Conservation (phyloP, 2,797 vertebrate species). For the Micromesistius poutassou region DNA sequence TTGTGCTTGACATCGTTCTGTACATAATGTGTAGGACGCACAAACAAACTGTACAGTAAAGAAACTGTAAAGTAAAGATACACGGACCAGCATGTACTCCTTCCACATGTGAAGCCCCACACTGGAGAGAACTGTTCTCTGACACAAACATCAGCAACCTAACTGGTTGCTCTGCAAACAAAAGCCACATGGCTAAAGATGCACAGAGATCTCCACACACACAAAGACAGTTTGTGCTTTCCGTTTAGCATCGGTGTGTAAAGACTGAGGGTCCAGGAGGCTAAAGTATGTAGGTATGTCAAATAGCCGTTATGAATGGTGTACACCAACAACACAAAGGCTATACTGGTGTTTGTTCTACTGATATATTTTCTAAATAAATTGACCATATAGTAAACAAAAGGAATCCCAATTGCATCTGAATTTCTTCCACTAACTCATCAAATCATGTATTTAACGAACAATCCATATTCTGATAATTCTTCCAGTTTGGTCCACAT, state of each 20-base stretch:
- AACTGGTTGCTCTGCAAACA: constrained; percentile 56
- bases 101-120: constrained; percentile 2
- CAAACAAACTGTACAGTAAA: neutral
- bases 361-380: neutral
- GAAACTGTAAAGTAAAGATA: neutral
- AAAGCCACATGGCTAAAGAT: constrained; percentile 32
- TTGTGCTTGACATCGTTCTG: no score
- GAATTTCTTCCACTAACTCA: neutral
- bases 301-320: neutral
- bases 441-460: neutral
- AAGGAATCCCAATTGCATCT: neutral
- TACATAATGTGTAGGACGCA: neutral
- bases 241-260: constrained; percentile 7
- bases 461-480: neutral
- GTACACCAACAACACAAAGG: neutral
- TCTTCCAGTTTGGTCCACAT: neutral
- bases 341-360: neutral
- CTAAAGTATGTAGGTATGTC: neutral
- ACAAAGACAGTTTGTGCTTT: constrained; percentile 18
- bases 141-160: constrained; percentile 11
- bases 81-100: neutral
- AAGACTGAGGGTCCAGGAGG: neutral
- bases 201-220: constrained; percentile 24
- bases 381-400: neutral
- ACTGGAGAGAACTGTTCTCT: neutral